Percentiles rank a stretch among this genome's conserved stretches.
Conservation (phyloP, 2,888 invertebrate species). For the Melieria crassipennis region DNA sequence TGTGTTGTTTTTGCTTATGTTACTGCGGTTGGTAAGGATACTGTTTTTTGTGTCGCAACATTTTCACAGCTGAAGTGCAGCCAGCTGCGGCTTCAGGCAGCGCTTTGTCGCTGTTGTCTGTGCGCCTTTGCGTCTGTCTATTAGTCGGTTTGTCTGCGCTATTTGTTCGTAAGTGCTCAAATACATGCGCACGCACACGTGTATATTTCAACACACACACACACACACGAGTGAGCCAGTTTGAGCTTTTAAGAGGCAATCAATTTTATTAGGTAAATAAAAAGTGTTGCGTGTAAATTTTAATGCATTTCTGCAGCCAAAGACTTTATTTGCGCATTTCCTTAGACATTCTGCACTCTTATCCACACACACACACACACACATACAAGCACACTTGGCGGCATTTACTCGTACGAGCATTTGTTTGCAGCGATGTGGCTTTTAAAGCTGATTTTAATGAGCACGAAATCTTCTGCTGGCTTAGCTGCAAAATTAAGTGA, state of each 20-base stretch:
- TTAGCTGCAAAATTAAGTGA: too few species aligned
- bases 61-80: too few species aligned
- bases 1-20: neutral
- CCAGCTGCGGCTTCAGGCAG: too few species aligned
- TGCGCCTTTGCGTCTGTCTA: too few species aligned
- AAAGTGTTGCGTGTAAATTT: conserved; percentile 15
- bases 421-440: neutral
- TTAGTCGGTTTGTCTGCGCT: too few species aligned
- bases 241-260: conserved; percentile 9
- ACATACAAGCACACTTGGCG: neutral
- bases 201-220: neutral
- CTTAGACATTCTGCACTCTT: neutral
- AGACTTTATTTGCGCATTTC: neutral
- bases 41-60: too few species aligned
- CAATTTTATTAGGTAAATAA: conserved; percentile 24
- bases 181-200: neutral
- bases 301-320: neutral
- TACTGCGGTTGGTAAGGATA: too few species aligned
- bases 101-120: too few species aligned
- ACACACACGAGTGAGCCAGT: neutral
- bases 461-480: too few species aligned
- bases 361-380: neutral
- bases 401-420: neutral
- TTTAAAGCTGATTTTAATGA: too few species aligned
- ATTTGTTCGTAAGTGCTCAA: neutral